Conservation (phyloP, 2,113 vertebrate genomes). For the Ceratotherium simum region DNA sequence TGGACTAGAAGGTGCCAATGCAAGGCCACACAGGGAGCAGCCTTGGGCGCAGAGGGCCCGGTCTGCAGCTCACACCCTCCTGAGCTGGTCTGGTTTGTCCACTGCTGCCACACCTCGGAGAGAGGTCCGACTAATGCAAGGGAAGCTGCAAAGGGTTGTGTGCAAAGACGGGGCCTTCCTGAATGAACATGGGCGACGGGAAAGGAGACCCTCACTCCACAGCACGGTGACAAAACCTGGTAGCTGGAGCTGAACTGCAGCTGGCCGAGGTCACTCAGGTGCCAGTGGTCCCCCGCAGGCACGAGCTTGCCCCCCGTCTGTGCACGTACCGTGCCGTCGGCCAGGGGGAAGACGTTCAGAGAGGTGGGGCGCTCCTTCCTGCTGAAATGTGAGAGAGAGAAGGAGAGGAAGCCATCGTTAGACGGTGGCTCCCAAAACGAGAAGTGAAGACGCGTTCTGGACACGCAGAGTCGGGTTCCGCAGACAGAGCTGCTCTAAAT, state of each 20-base stretch:
- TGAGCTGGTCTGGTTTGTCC: neutral
- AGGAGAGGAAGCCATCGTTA: conserved; percentile 57
- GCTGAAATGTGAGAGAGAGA: conserved; percentile 84
- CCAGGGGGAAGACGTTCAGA: conserved; percentile 95
- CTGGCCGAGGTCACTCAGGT: conserved; percentile 95
- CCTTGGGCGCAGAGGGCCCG: rapidly evolving
- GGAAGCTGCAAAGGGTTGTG: conserved; percentile 82
- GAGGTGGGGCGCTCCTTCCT: conserved; percentile 97
- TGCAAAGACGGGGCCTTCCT: conserved; percentile 73
- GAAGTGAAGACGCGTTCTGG: neutral
- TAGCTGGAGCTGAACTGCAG: conserved; percentile 94
- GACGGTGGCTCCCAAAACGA: neutral
- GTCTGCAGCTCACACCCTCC: rapidly evolving
- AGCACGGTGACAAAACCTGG: conserved; percentile 94
- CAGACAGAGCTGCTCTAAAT: neutral
- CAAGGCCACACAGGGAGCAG: neutral
- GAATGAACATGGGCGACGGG: conserved; percentile 54
- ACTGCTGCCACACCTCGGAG: neutral
- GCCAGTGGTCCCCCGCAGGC: conserved; percentile 95
- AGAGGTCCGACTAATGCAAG: neutral
- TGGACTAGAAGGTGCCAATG: neutral
- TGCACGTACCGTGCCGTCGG: conserved; percentile 98
- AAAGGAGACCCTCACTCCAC: conserved; percentile 75
- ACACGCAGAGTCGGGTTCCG: rapidly evolving
- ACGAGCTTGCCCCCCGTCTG: conserved; percentile 95